These are phyloP conservation scores for Sipha flava DNA, from an alignment of 1,140 invertebrate species.

Conservation along the genomic window DNA sequence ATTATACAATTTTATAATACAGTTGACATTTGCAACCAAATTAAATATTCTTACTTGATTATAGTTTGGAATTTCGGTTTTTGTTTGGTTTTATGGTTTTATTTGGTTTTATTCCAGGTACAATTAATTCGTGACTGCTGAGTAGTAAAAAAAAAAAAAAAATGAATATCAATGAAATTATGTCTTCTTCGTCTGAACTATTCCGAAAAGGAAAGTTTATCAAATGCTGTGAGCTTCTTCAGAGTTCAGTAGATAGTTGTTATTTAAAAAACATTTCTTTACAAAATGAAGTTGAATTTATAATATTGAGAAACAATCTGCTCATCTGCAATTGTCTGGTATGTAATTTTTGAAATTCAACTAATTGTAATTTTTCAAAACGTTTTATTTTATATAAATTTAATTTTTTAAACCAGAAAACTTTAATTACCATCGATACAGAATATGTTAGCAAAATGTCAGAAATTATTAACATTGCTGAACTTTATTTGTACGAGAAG, in stretches of 20 bases:
- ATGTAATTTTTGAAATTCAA: not conserved
- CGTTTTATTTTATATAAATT: not conserved
- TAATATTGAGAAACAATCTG: conserved; percentile 5
- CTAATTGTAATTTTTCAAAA: not conserved
- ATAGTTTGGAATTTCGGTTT: no score
- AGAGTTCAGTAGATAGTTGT: not conserved
- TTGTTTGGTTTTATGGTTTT: no score
- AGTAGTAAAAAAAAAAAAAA: no score
- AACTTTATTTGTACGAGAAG: conserved; percentile 15
- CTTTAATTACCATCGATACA: not conserved
- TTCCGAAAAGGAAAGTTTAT: not conserved
- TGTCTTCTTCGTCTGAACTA: not conserved
- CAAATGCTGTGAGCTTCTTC: not conserved
- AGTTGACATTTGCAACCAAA: no score
- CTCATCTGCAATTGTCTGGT: conserved; percentile 9
- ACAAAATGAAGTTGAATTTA: not conserved
- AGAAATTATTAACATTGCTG: not conserved
- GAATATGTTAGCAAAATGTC: conserved; percentile 7
- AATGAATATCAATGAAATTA: not conserved
- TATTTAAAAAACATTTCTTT: not conserved
- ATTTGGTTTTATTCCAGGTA: no score
- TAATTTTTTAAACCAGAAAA: not conserved
- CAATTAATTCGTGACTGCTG: no score
- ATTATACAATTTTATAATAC: no score
- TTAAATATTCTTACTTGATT: no score